Conservation (phyloP, 2,888 invertebrate genomes). For the Anoplius nigerrimus region DNA sequence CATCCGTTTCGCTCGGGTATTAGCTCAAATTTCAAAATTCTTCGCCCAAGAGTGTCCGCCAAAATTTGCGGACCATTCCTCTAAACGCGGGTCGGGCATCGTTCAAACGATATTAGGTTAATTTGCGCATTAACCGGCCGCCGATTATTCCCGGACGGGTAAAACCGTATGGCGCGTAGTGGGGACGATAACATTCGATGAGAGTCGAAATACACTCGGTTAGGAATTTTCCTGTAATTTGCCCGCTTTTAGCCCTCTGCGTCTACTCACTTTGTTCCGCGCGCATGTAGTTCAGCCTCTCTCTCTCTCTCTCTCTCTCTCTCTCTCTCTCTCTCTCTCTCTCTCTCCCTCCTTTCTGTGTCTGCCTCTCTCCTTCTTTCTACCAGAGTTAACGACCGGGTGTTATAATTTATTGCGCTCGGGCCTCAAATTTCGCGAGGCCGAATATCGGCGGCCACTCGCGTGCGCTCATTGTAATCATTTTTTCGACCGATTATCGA, state of each 20-base stretch:
- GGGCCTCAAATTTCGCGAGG: background rate
- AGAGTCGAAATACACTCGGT: background rate
- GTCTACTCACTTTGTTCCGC: background rate
- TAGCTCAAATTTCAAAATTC: no score
- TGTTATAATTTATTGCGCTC: slow-evolving; percentile 6
- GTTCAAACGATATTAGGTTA: no score
- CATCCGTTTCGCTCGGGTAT: no score
- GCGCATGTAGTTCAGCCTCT: background rate
- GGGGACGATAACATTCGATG: background rate
- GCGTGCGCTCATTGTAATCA: no score
- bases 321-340: background rate
- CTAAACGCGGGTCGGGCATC: no score
- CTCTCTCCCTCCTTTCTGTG: background rate
- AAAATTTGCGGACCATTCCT: background rate
- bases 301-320: background rate
- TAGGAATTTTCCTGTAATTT: slow-evolving; percentile 10
- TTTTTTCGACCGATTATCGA: no score
- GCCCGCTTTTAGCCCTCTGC: background rate
- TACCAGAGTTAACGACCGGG: background rate
- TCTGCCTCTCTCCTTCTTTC: background rate
- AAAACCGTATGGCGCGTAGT: slow-evolving; percentile 2
- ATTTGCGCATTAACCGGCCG: slow-evolving; percentile 10
- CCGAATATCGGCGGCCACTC: background rate
- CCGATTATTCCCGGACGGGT: slow-evolving; percentile 2
- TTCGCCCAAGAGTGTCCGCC: background rate